Percentiles rank a stretch among this genome's conserved stretches.
These are phyloP conservation scores for Hydrotaea diabolus DNA, from an alignment of 2,888 invertebrate species.

Conservation along the genomic window DNA sequence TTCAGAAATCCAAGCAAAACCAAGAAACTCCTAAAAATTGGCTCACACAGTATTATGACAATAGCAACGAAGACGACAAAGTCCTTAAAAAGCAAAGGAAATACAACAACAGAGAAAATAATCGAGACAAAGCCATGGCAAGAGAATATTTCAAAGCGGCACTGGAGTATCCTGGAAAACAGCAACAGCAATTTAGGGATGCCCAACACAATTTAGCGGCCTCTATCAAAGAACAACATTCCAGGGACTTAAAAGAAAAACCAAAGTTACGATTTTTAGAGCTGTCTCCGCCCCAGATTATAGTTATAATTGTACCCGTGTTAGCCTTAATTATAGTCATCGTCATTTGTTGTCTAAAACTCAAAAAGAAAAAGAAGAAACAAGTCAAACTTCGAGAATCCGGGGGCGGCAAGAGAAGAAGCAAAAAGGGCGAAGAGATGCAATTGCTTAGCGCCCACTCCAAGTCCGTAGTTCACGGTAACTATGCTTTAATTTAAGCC, in stretches of 20 bases:
- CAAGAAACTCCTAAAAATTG: constrained; percentile 6
- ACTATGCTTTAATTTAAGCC: background rate
- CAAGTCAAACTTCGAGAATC: constrained; percentile 1
- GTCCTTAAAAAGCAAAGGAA: background rate
- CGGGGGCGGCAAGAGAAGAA: background rate
- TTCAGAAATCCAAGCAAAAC: background rate
- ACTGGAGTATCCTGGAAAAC: background rate
- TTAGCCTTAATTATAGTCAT: constrained; percentile 10
- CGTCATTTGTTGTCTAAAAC: constrained; percentile 40
- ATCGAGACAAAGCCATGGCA: background rate
- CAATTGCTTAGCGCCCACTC: background rate
- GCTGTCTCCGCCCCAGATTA: constrained; percentile 16
- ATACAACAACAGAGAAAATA: background rate
- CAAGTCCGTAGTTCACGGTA: constrained; percentile 9
- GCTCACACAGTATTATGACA: constrained; percentile 59
- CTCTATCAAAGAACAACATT: background rate
- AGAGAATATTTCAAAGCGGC: background rate
- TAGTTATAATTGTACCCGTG: constrained; percentile 37
- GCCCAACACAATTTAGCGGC: constrained; percentile 19
- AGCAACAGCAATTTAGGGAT: background rate
- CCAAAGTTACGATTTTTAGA: constrained; percentile 15
- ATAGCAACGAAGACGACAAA: constrained; percentile 28
- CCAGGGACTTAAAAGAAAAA: constrained; percentile 27
- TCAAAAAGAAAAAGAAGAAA: constrained; percentile 41
- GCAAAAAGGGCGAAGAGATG: constrained; percentile 17